Evolutionary conservation across 1,140 invertebrate genomes (phyloP).

Genomic region (Drosophila orena): DNA sequence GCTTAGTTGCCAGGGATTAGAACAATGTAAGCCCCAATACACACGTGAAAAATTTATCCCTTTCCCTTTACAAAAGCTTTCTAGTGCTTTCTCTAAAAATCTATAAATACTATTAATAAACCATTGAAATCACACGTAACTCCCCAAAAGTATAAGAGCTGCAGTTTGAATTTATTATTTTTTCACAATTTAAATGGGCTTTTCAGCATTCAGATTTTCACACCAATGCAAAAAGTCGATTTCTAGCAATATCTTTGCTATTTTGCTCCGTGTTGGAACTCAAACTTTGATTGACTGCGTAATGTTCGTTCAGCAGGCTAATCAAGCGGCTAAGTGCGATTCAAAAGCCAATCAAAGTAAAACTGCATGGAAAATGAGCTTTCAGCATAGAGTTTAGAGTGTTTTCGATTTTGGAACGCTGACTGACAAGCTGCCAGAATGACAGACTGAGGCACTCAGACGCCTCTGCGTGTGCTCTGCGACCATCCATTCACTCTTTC

Average conservation of each 20-base stretch:
- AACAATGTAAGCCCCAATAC: constrained; percentile 15
- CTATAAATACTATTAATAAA: not conserved
- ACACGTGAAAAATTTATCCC: constrained; percentile 1
- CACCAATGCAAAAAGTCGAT: too few species aligned
- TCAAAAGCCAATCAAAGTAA: constrained; percentile 46
- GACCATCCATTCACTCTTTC: constrained; percentile 21
- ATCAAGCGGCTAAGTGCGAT: constrained; percentile 38
- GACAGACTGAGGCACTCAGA: constrained; percentile 15
- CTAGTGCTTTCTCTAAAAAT: not conserved
- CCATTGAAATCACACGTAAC: too few species aligned
- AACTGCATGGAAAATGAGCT: constrained; percentile 50
- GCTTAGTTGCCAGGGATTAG: constrained; percentile 24
- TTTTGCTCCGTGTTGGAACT: not conserved
- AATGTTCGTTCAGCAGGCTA: constrained; percentile 25
- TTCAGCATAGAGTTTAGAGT: constrained; percentile 37
- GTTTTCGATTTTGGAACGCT: constrained; percentile 24
- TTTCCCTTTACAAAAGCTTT: too few species aligned
- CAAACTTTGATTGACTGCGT: constrained; percentile 24
- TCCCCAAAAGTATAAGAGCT: too few species aligned
- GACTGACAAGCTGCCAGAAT: constrained; percentile 17
- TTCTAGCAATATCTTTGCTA: not conserved
- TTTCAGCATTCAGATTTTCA: too few species aligned
- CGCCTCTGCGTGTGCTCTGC: constrained; percentile 20
- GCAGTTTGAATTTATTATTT: too few species aligned
- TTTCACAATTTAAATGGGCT: too few species aligned